A percentile compares a stretch with the other conserved stretches of the same genome.
Evolutionary conservation across 2,113 vertebrate genomes (phyloP).

Genomic region (Sardina pilchardus): DNA sequence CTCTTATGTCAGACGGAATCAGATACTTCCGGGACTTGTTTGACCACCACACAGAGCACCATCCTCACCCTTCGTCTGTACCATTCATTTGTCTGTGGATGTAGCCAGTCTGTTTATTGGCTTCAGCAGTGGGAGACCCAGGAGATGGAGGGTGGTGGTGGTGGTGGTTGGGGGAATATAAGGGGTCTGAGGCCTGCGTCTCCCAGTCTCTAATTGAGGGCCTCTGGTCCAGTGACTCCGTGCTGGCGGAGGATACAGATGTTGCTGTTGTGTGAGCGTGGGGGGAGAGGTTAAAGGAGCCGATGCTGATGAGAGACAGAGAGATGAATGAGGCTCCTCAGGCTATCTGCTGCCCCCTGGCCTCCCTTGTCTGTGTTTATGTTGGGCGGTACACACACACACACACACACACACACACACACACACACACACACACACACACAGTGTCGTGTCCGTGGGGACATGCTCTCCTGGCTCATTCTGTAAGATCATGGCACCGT

Average conservation of each 20-base stretch:
- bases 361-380: slow-evolving; percentile 57
- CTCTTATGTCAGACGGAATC: not conserved
- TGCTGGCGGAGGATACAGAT: too few relatives aligned
- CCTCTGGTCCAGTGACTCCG: too few relatives aligned
- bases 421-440: not conserved
- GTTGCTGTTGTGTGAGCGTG: too few relatives aligned
- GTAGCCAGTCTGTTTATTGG: too few relatives aligned
- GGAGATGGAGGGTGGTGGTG: too few relatives aligned
- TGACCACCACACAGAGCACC: not conserved
- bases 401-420: not conserved
- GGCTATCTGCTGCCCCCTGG: slow-evolving; percentile 62
- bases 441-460: slow-evolving; percentile 30
- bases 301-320: not conserved
- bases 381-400: slow-evolving; percentile 55
- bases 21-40: not conserved
- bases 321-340: slow-evolving; percentile 53
- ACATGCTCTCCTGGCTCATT: slow-evolving; percentile 46
- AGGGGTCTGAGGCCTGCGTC: too few relatives aligned
- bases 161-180: too few relatives aligned
- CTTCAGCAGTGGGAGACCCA: too few relatives aligned
- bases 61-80: not conserved
- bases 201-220: too few relatives aligned
- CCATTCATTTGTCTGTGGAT: not conserved
- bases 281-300: not conserved
- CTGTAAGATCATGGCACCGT: slow-evolving; percentile 33